Conservation (phyloP, 2,113 vertebrate genomes). For the Phrynosoma blainvillii region DNA sequence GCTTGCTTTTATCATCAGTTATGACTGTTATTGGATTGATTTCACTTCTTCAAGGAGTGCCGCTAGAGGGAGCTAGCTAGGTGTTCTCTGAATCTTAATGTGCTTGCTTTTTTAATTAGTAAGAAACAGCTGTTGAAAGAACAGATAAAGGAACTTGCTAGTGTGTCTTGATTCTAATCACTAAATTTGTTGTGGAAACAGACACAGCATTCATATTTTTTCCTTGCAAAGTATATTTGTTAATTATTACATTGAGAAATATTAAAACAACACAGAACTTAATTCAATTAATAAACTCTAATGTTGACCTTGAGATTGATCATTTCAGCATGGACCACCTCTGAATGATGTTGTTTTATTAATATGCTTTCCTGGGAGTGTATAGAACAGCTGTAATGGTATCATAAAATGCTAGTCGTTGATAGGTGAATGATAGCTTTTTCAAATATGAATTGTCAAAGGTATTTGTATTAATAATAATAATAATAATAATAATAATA, state of each 20-base stretch:
- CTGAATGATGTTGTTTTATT: background rate
- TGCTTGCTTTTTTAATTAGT: background rate
- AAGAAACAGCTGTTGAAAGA: background rate
- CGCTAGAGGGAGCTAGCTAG: background rate
- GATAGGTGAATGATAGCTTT: too few species aligned
- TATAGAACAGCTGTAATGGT: background rate
- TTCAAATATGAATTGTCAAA: too few species aligned
- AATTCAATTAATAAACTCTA: background rate
- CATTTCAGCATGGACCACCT: background rate
- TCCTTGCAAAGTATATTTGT: background rate
- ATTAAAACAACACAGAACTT: background rate
- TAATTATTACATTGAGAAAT: background rate
- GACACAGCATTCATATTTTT: background rate
- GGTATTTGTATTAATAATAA: too few species aligned
- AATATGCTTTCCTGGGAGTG: background rate
- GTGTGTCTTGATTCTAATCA: background rate
- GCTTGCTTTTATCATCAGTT: background rate
- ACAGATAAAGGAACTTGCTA: background rate
- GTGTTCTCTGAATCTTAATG: background rate
- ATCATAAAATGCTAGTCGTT: too few species aligned
- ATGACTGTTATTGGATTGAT: background rate
- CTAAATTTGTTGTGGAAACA: background rate
- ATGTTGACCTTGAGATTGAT: background rate
- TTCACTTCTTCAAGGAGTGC: background rate
- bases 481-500: too few species aligned